Evolutionary conservation across 64 coral and sea anemone genomes (phyloP), one percentile per base, ranked within the genome.

Genomic region (Porites australiensis): DNA sequence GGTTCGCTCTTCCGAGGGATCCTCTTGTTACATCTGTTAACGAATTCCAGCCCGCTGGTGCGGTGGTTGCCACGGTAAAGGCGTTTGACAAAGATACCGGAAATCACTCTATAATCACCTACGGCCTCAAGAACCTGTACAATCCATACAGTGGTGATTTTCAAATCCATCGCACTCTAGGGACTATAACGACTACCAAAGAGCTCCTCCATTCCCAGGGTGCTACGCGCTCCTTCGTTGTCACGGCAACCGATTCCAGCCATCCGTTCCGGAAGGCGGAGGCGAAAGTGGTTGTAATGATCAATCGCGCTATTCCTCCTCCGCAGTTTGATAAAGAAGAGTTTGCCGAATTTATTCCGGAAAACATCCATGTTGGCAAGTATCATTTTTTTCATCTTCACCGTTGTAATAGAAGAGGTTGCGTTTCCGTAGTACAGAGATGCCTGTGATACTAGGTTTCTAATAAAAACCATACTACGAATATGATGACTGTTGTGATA

Each of bases 61-160:
- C 88, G 44, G 12, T 68, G 6, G 54, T 95, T 55, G 55, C 75
- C 3, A 70, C 13, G 2, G 10, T 87, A 67, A 88, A 72, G 49
- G 96, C 96, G 4, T 95, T 90, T 86, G 96, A 98, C 60, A 90
- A 70, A 74, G 96, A 98, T 63, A 93, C 88, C 9, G 79, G 77
- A 22, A 79, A 83, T 15, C 65, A 87, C 22, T 83, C 91, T 11
- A 9, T 46, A 37, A 59, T 98, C 86, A 93, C 13, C 8, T 98
- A 98, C 70, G 63, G 82, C 53, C 46, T 98, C 27, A 37, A 37
- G 27, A 37, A 37, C 27, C 27, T 37, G 0, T 37, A 37, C 27
- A 37, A 37, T 37, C 27, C 27, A 51, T 69, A 95, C 27, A 70
- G 88, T 77, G 44, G 10, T 8, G 64, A 87, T 72, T 98, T 98